These are phyloP conservation scores for Thaleichthys pacificus DNA, from an alignment of 2,797 vertebrate genomes.

Conservation along the genomic window DNA sequence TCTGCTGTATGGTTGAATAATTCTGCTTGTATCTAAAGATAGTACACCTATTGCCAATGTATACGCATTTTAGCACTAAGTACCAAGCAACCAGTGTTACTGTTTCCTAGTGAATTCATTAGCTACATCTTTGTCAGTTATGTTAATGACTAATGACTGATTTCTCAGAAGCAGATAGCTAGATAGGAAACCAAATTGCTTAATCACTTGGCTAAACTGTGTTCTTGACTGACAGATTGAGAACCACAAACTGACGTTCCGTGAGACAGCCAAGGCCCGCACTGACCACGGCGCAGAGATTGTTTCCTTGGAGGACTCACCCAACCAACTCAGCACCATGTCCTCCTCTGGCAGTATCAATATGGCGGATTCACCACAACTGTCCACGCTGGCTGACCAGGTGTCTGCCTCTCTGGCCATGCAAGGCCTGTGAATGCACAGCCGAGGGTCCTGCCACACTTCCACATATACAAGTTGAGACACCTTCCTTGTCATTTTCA, in stretches of 20 bases:
- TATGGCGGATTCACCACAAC: slow-evolving; percentile 93
- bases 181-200: not conserved
- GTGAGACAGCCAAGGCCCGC: slow-evolving; percentile 94
- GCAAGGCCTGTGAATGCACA: slow-evolving; percentile 92
- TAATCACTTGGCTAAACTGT: not conserved
- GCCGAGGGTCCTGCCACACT: slow-evolving; percentile 22
- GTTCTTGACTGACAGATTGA: slow-evolving; percentile 81
- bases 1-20: not conserved
- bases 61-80: not conserved
- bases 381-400: slow-evolving; percentile 94
- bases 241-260: slow-evolving; percentile 94
- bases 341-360: slow-evolving; percentile 97
- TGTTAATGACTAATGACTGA: not conserved
- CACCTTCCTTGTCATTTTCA: slow-evolving; percentile 77
- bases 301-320: slow-evolving; percentile 91
- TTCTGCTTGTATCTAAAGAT: not conserved
- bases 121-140: not conserved
- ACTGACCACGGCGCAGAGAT: slow-evolving; percentile 98
- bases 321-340: slow-evolving; percentile 93
- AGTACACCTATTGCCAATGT: not conserved
- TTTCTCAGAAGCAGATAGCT: no score
- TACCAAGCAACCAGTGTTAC: no score
- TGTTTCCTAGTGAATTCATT: no score
- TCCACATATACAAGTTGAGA: slow-evolving; percentile 69
- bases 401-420: slow-evolving; percentile 96